Percentiles rank a stretch among this genome's conserved stretches.
Evolutionary conservation across 2,797 vertebrate species (phyloP).

Genomic region (Sebastes flavidus): DNA sequence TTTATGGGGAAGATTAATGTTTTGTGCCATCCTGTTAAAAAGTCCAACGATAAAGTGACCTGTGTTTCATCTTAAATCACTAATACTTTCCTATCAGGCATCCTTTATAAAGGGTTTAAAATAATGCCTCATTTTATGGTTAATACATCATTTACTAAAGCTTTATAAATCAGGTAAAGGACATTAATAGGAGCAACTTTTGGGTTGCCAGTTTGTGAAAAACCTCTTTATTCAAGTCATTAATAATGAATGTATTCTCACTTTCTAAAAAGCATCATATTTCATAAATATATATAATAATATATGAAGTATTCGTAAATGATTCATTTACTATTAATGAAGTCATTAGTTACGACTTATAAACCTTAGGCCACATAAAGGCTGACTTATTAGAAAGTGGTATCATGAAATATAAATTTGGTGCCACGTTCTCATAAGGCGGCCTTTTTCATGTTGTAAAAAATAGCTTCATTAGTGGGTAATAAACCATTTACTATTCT

Average conservation of each 20-base stretch:
- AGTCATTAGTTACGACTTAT: not conserved
- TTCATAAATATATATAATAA: not conserved
- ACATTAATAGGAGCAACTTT: not conserved
- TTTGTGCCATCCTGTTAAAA: not conserved
- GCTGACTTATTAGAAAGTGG: not conserved
- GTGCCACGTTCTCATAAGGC: not conserved
- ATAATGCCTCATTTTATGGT: not conserved
- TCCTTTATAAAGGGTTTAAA: not conserved
- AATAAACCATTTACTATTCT: not conserved
- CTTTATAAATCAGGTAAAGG: not conserved
- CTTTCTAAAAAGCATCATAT: not conserved
- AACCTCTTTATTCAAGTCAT: not conserved
- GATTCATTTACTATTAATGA: not conserved
- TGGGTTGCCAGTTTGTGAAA: not conserved
- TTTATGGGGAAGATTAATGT: not conserved
- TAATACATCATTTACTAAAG: not conserved
- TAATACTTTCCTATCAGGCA: not conserved
- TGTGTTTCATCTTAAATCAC: not conserved
- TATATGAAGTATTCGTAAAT: not conserved
- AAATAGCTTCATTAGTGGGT: not conserved
- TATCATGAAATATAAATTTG: not conserved
- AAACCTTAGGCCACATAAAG: not conserved
- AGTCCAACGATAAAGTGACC: conserved; percentile 2
- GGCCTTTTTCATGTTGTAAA: not conserved
- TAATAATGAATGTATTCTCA: not conserved